Base-by-base conservation (phyloP, 1,140 invertebrate genomes). In the Battus philenor region DNA sequence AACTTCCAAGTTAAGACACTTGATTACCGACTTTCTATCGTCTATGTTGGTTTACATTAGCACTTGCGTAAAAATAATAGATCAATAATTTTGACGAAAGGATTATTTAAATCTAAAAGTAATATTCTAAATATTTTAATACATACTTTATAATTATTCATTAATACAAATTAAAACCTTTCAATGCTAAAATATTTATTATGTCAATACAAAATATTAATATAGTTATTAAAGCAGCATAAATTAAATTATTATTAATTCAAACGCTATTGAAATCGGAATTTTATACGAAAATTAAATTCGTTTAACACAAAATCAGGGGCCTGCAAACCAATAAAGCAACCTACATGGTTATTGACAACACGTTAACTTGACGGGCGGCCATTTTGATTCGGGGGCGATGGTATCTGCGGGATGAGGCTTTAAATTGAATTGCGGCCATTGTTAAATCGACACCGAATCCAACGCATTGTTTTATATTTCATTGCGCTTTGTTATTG, bases 361-460 rank as follows among this genome's bases (percentile, higher is more conserved):
- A 13, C 38, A 17, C 17, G 38, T 29, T 15, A 27, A 41, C 24
- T 4, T 27, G 36, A 27, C 38, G 15, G 22, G 38, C 38, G 15
- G 38, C 38, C 38, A 41, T 41, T 41, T 41, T 41, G 36, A 41
- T 41, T 27, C 4, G 11, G 24, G 8, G 7, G 20, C 11, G 34
- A 27, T 26, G 24, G 7, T 39, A 15, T 27, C 36, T 10, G 33
- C 17, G 33, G 13, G 9, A 5, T 27, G 38, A 15, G 12, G 38
- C 38, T 27, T 41, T 27, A 41, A 41, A 41, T 41, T 41, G 38
- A 41, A 41, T 41, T 41, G 24, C 38, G 38, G 38, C 20, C 10
- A 41, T 41, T 27, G 38, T 41, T 41, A 27, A 41, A 27, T 41
- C 38, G 38, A 29, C 24, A 41, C 38, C 24, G 22, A 12, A 9